Evolutionary conservation across 2,888 invertebrate species (phyloP).

Genomic region (Myathropa florea): DNA sequence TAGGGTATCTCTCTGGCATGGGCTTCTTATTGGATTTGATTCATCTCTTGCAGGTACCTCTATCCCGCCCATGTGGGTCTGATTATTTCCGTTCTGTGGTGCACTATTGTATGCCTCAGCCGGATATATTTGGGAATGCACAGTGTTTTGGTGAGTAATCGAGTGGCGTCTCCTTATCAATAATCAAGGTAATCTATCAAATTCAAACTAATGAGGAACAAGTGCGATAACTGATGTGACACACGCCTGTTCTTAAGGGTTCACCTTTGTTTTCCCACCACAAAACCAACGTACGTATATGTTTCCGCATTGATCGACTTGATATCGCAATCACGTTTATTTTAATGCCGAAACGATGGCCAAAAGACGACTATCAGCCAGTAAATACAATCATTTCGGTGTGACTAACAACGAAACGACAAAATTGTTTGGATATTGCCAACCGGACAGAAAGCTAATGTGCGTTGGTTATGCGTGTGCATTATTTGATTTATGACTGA

Average conservation of each 20-base stretch:
- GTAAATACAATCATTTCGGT: not conserved
- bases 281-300: not conserved
- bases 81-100: conserved; percentile 85
- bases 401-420: not conserved
- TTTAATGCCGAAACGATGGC: not conserved
- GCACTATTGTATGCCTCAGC: conserved; percentile 90
- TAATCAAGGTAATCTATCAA: conserved; percentile 1
- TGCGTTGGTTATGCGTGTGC: too few species aligned
- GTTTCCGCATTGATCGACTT: conserved; percentile 13
- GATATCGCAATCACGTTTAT: conserved; percentile 2
- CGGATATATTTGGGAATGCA: conserved; percentile 97
- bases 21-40: not conserved
- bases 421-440: too few species aligned
- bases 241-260: not conserved
- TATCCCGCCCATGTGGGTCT: conserved; percentile 84
- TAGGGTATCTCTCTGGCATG: conserved; percentile 34
- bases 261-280: not conserved
- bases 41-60: conserved; percentile 84
- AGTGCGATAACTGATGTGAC: conserved; percentile 2
- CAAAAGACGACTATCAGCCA: not conserved
- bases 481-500: too few species aligned
- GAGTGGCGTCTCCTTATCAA: not conserved
- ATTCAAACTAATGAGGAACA: not conserved
- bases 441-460: too few species aligned
- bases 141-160: conserved; percentile 87